Percentiles rank a stretch among this genome's conserved stretches.
These are phyloP conservation scores for Brachionus rotundiformis DNA, from an alignment of 1,140 invertebrate genomes.

Conservation along the genomic window DNA sequence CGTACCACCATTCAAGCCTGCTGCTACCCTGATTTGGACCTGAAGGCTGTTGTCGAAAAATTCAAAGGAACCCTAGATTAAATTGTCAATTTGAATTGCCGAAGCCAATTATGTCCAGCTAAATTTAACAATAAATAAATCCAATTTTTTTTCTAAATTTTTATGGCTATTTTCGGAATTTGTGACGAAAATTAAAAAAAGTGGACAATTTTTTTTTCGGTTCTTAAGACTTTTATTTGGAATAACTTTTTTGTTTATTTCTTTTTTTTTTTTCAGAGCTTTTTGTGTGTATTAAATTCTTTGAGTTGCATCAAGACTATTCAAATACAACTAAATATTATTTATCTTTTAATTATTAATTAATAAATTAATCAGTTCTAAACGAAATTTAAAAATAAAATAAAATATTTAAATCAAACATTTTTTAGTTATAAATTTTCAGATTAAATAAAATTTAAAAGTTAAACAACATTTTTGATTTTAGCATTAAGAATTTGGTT, in stretches of 20 bases:
- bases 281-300: slow-evolving; percentile 38
- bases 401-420: slow-evolving; percentile 39
- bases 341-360: slow-evolving; percentile 19
- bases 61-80: slow-evolving; percentile 50
- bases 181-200: slow-evolving; percentile 40
- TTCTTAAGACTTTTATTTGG: slow-evolving; percentile 31
- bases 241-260: slow-evolving; percentile 1
- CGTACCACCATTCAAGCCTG: slow-evolving; percentile 88
- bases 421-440: too few species aligned
- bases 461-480: too few species aligned
- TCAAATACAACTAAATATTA: slow-evolving; percentile 25
- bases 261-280: slow-evolving; percentile 5
- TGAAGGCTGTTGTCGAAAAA: slow-evolving; percentile 45
- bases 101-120: slow-evolving; percentile 22
- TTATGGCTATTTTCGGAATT: slow-evolving; percentile 39
- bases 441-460: too few species aligned
- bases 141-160: slow-evolving; percentile 31
- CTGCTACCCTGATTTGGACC: slow-evolving; percentile 60
- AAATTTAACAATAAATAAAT: slow-evolving; percentile 8
- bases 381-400: slow-evolving; percentile 40
- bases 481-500: too few species aligned
- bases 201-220: not conserved
- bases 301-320: slow-evolving; percentile 14
- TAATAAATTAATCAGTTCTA: slow-evolving; percentile 43
- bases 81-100: not conserved